Evolutionary conservation across 1,140 invertebrate species (phyloP).

Genomic region (Anastrepha ludens): DNA sequence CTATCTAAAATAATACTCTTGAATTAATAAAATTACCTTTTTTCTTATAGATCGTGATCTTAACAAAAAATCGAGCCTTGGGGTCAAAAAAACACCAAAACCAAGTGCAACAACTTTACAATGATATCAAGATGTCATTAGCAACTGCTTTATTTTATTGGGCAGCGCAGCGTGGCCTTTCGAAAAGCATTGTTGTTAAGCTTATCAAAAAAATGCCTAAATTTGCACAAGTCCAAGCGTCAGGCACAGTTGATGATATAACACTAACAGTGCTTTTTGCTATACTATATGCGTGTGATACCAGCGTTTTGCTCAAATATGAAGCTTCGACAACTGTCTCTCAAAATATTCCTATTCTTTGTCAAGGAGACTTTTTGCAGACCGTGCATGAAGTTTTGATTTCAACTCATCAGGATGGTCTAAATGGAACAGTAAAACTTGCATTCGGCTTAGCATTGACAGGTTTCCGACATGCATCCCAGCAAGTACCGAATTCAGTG

Average conservation of each 20-base stretch:
- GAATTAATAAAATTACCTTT: neutral
- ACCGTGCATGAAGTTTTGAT: constrained; percentile 76
- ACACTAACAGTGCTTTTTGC: constrained; percentile 88
- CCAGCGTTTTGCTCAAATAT: constrained; percentile 81
- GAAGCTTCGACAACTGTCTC: neutral
- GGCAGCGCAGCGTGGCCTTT: constrained; percentile 88
- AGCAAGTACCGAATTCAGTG: constrained; percentile 62
- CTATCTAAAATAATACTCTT: neutral
- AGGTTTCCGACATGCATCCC: constrained; percentile 78
- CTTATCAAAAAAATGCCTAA: constrained; percentile 70
- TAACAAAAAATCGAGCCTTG: constrained; percentile 91
- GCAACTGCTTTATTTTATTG: constrained; percentile 91
- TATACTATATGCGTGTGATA: constrained; percentile 88
- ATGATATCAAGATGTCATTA: constrained; percentile 85
- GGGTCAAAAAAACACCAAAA: constrained; percentile 90
- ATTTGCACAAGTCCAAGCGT: constrained; percentile 76
- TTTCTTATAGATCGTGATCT: constrained; percentile 76
- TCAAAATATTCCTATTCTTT: constrained; percentile 27
- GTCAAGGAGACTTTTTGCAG: constrained; percentile 77
- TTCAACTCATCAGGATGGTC: constrained; percentile 68
- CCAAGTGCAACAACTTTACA: constrained; percentile 86
- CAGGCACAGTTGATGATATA: constrained; percentile 82
- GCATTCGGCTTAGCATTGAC: constrained; percentile 88
- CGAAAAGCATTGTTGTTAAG: constrained; percentile 78
- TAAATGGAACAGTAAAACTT: constrained; percentile 86